Evolutionary conservation across 2,113 vertebrate species (phyloP).

Genomic region (Thomomys bottae): DNA sequence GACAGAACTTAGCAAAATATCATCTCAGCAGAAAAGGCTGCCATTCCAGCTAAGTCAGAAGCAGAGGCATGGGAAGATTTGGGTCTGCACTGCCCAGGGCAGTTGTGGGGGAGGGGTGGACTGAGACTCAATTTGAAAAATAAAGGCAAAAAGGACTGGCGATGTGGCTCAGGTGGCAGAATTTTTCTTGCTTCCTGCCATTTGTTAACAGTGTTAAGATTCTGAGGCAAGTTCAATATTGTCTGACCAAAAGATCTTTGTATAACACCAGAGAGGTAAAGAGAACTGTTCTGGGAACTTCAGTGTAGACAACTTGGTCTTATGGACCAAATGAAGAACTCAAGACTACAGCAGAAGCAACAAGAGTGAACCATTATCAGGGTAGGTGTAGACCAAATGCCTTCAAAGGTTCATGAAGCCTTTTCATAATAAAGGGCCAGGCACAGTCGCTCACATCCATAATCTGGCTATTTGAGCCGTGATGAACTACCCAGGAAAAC

Average conservation of each 20-base stretch:
- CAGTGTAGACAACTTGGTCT: constrained; percentile 84
- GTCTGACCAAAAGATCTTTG: constrained; percentile 88
- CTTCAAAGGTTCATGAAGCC: background rate
- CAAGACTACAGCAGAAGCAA: constrained; percentile 78
- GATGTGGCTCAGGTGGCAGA: too few species aligned
- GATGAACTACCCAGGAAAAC: too few species aligned
- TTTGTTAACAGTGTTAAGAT: constrained; percentile 88
- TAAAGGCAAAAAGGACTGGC: too few species aligned
- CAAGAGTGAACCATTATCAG: constrained; percentile 60
- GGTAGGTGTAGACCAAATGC: background rate
- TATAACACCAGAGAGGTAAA: constrained; percentile 81
- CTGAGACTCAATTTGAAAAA: too few species aligned
- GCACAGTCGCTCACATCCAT: background rate
- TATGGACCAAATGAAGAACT: constrained; percentile 83
- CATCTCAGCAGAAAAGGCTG: background rate
- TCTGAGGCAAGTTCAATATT: constrained; percentile 84
- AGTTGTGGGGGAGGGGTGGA: too few species aligned
- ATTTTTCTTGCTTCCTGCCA: constrained; percentile 79
- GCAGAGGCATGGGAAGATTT: too few species aligned
- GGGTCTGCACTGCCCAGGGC: too few species aligned
- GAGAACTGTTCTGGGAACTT: constrained; percentile 82
- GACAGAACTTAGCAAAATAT: too few species aligned
- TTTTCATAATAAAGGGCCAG: background rate
- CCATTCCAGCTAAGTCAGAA: too few species aligned
- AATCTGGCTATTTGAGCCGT: too few species aligned